phyloP scores from a whole-genome alignment of 1,140 invertebrate genomes.

The Eciton burchellii region DNA sequence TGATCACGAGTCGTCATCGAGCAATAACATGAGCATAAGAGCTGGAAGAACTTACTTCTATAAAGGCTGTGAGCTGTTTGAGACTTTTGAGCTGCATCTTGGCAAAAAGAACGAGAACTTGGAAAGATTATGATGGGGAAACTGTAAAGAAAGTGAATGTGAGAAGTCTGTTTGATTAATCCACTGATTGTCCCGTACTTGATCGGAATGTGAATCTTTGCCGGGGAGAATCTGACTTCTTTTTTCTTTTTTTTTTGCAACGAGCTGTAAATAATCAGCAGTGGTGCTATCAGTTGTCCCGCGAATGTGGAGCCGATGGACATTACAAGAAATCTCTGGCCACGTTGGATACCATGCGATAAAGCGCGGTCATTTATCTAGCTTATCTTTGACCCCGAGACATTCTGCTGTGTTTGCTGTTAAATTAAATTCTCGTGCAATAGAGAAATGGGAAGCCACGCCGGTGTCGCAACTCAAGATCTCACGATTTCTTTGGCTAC shows the following conservation, averaged over 20 bases:
- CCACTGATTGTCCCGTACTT: conserved; percentile 8
- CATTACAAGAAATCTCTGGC: conserved; percentile 41
- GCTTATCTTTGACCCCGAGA: not conserved
- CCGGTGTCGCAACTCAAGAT: conserved; percentile 9
- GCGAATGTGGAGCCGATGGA: conserved; percentile 27
- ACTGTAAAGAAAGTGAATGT: conserved; percentile 34
- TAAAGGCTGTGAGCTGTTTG: not conserved
- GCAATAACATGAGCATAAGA: not conserved
- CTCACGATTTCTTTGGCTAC: conserved; percentile 38
- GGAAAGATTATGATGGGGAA: not conserved
- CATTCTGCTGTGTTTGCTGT: conserved; percentile 19
- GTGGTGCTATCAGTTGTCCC: conserved; percentile 5
- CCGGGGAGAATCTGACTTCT: conserved; percentile 7
- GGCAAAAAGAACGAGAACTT: not conserved
- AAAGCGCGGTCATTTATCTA: conserved; percentile 22
- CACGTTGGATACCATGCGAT: not conserved
- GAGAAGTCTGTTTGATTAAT: conserved; percentile 10
- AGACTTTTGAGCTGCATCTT: not conserved
- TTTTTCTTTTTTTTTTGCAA: no score
- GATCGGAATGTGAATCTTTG: conserved; percentile 15
- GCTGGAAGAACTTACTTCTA: not conserved
- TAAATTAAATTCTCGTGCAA: conserved; percentile 5
- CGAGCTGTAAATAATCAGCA: conserved; percentile 40
- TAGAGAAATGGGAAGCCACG: not conserved
- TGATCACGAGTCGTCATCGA: not conserved